Evolutionary conservation across 2,888 invertebrate genomes (phyloP).

Genomic region (Phasia obesa): DNA sequence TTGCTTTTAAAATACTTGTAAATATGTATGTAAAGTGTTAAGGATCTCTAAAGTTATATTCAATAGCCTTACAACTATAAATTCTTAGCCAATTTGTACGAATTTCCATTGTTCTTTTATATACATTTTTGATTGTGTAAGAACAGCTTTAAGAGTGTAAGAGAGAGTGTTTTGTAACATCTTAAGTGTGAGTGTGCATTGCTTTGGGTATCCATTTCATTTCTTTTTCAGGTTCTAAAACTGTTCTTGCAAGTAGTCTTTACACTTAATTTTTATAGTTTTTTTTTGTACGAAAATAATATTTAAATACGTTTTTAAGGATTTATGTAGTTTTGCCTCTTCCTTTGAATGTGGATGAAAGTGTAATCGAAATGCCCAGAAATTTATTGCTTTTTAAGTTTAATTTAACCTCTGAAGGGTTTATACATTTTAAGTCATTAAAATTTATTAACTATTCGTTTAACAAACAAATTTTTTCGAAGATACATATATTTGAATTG

Average conservation of each 20-base stretch:
- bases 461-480: too few species aligned
- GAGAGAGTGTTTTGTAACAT: not conserved
- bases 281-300: slow-evolving; percentile 15
- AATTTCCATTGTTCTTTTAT: slow-evolving; percentile 26
- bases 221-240: slow-evolving; percentile 26
- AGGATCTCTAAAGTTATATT: slow-evolving; percentile 47
- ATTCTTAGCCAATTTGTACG: slow-evolving; percentile 52
- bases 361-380: slow-evolving; percentile 44
- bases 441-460: too few species aligned
- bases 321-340: slow-evolving; percentile 31
- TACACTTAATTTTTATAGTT: slow-evolving; percentile 53
- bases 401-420: slow-evolving; percentile 25
- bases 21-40: not conserved
- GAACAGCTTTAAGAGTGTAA: not conserved
- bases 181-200: not conserved
- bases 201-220: not conserved
- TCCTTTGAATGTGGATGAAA: not conserved
- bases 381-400: slow-evolving; percentile 37
- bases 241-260: slow-evolving; percentile 49
- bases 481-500: too few species aligned
- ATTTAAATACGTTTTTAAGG: slow-evolving; percentile 58
- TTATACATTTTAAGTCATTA: not conserved
- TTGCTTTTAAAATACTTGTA: slow-evolving; percentile 31
- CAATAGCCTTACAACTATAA: slow-evolving; percentile 49
- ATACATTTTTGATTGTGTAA: not conserved